phyloP scores from a whole-genome alignment of 1,140 invertebrate species.

The Ptiloglossa arizonensis region DNA sequence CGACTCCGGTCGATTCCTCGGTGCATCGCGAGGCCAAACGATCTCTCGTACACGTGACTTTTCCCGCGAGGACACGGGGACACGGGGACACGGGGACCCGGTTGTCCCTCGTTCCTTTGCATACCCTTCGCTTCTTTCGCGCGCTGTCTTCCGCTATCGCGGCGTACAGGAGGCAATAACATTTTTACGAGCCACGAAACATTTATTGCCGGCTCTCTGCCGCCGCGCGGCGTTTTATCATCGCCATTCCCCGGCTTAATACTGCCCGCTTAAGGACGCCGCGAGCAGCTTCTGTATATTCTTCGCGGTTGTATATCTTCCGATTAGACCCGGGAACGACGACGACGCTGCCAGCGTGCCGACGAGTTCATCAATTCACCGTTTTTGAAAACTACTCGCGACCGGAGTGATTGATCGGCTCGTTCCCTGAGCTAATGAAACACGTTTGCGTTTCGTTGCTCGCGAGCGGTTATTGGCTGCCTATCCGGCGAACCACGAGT shows the following conservation, averaged over 20 bases:
- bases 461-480: background rate
- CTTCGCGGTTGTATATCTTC: conserved; percentile 26
- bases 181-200: conserved; percentile 80
- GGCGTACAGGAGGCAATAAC: conserved; percentile 75
- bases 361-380: conserved; percentile 33
- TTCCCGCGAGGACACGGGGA: background rate
- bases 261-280: conserved; percentile 68
- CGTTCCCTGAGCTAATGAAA: background rate
- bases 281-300: conserved; percentile 50
- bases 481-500: background rate
- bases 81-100: too few relatives aligned
- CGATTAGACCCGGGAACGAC: conserved; percentile 39
- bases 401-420: conserved; percentile 25
- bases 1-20: background rate
- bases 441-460: background rate
- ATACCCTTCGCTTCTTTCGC: conserved; percentile 44
- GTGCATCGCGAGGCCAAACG: background rate
- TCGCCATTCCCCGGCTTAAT: conserved; percentile 64
- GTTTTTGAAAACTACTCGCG: conserved; percentile 3
- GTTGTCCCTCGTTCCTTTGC: conserved; percentile 19
- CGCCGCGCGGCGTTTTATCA: conserved; percentile 65
- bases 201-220: conserved; percentile 78
- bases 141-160: conserved; percentile 61
- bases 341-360: background rate
- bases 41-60: background rate